A percentile compares a stretch with the other conserved stretches of the same genome.
Conservation (phyloP, 2,888 invertebrate species). For the Oscheius sp. region DNA sequence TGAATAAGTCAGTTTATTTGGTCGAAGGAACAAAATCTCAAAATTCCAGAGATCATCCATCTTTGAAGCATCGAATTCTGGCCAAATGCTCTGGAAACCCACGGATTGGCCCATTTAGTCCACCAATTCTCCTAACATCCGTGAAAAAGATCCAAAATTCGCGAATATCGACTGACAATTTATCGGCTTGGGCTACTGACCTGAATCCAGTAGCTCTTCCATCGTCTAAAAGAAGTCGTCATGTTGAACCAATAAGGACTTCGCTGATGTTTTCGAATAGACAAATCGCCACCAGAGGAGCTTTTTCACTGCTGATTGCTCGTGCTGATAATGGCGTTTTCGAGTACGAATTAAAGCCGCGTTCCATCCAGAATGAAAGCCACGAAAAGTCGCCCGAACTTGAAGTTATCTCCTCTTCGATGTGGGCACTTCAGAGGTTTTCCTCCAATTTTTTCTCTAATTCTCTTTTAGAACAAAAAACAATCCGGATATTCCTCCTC, state of each 20-base stretch:
- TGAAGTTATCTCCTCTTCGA: constrained; percentile 26
- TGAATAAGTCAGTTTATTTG: constrained; percentile 16
- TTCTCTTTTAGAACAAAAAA: constrained; percentile 49
- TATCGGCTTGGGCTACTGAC: constrained; percentile 67
- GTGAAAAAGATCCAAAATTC: constrained; percentile 80
- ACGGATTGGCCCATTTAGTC: constrained; percentile 87
- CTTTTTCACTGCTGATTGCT: constrained; percentile 32
- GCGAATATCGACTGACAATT: constrained; percentile 57
- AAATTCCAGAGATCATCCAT: constrained; percentile 29
- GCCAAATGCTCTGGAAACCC: constrained; percentile 77
- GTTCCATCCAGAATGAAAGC: neutral
- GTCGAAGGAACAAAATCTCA: neutral
- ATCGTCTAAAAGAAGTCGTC: constrained; percentile 26
- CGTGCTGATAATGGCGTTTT: constrained; percentile 43
- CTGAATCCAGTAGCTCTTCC: constrained; percentile 45
- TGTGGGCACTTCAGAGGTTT: constrained; percentile 35
- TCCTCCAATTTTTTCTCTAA: neutral
- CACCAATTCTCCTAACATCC: constrained; percentile 82
- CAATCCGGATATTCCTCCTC: constrained; percentile 51
- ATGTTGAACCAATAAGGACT: constrained; percentile 37
- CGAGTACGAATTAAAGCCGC: constrained; percentile 40
- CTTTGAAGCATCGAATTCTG: constrained; percentile 21
- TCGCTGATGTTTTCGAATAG: constrained; percentile 47
- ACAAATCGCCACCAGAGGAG: constrained; percentile 27
- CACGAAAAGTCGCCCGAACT: constrained; percentile 39